Evolutionary conservation across 37 sponge, comb jelly and placozoan species (phyloP).

Genomic region (Haliclona indistincta): DNA sequence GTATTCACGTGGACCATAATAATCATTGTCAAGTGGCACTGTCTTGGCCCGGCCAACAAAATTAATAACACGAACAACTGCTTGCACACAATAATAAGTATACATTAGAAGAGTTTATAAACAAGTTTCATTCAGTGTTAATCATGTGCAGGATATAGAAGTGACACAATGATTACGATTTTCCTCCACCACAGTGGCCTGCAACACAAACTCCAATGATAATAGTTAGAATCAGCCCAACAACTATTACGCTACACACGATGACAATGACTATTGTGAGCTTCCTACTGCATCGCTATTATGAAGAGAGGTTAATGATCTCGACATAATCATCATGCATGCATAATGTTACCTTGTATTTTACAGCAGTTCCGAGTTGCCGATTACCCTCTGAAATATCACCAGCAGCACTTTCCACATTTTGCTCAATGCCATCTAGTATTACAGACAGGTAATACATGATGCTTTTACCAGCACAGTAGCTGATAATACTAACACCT

Average conservation of each 20-base stretch:
- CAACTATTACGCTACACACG: neutral
- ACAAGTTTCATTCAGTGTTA: too few species aligned
- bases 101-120: too few species aligned
- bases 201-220: neutral
- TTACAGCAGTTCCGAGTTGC: slow-evolving; percentile 3
- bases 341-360: slow-evolving; percentile 12
- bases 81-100: too few species aligned
- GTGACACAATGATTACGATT: too few species aligned
- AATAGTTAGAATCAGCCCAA: neutral
- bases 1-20: too few species aligned
- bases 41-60: too few species aligned
- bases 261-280: neutral
- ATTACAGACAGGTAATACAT: neutral
- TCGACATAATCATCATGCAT: too few species aligned
- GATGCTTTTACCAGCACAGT: neutral
- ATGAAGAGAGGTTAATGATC: neutral
- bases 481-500: neutral
- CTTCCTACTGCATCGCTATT: neutral
- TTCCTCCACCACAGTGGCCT: neutral
- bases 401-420: slow-evolving; percentile 9
- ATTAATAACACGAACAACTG: too few species aligned
- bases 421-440: neutral
- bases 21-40: too few species aligned
- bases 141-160: too few species aligned
- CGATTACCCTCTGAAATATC: neutral